Evolutionary conservation across 2,113 vertebrate genomes (phyloP).

Genomic region (Glaucomys volans): DNA sequence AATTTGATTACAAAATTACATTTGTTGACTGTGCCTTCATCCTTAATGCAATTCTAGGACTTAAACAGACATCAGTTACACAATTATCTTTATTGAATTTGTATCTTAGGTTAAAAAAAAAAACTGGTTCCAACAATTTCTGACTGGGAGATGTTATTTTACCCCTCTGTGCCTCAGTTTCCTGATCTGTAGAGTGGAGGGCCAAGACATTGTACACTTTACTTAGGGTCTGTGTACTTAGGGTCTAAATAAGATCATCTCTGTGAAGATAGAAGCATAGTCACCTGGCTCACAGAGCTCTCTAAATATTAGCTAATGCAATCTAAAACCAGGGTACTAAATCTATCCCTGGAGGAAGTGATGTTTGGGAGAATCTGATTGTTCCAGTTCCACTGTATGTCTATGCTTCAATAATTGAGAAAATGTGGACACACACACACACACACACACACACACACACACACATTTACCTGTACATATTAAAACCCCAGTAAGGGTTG

Average conservation of each 20-base stretch:
- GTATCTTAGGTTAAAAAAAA: slow-evolving; percentile 10
- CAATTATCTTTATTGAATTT: neutral
- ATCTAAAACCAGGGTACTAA: neutral
- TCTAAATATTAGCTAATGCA: neutral
- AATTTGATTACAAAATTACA: neutral
- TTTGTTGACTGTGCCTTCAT: neutral
- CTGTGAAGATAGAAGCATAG: neutral
- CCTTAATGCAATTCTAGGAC: neutral
- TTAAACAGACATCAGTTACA: neutral
- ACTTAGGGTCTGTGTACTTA: neutral
- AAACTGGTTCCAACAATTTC: neutral
- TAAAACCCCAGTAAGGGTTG: neutral
- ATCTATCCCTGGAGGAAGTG: neutral
- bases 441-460: too few species aligned
- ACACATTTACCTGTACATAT: neutral
- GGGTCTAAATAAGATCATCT: neutral
- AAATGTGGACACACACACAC: neutral
- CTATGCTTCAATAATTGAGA: neutral
- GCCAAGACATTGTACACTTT: neutral
- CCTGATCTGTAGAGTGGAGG: neutral
- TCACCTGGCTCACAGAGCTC: neutral
- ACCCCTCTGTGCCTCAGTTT: neutral
- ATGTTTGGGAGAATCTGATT: neutral
- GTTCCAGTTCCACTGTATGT: neutral
- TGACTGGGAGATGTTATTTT: neutral